phyloP scores from a whole-genome alignment of 2,113 vertebrate genomes.

The Australoheros scitulus region DNA sequence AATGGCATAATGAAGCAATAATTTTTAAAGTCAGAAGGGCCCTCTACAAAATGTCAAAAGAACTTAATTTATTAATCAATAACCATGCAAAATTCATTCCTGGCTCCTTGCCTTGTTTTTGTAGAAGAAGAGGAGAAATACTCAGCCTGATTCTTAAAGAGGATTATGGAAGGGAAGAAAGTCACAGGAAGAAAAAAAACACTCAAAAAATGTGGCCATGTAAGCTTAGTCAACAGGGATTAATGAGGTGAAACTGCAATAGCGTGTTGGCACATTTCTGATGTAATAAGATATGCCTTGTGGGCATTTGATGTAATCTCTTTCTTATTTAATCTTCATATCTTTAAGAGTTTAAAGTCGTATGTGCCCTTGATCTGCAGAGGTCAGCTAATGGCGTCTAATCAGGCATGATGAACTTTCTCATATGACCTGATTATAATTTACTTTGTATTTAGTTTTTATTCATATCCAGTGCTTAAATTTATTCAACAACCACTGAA shows the following conservation, averaged over 20 bases:
- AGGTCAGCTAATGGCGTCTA: not conserved
- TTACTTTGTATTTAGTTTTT: not conserved
- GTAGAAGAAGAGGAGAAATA: not conserved
- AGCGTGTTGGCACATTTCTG: slow-evolving; percentile 12
- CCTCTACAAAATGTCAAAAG: slow-evolving; percentile 49
- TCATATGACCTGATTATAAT: not conserved
- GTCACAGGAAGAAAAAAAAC: not conserved
- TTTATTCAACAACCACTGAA: not conserved
- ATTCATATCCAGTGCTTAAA: not conserved
- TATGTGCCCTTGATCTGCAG: not conserved
- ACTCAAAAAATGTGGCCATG: not conserved
- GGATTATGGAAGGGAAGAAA: not conserved
- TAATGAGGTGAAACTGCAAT: slow-evolving; percentile 27
- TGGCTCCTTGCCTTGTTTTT: slow-evolving; percentile 34
- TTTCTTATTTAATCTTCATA: not conserved
- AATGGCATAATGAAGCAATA: slow-evolving; percentile 49
- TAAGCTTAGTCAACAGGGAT: slow-evolving; percentile 10
- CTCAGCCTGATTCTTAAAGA: slow-evolving; percentile 11
- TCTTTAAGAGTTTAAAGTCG: not conserved
- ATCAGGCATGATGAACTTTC: not conserved
- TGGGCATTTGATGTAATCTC: not conserved
- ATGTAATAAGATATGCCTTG: not conserved
- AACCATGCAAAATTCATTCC: slow-evolving; percentile 41
- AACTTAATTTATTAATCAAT: slow-evolving; percentile 57
- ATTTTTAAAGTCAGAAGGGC: slow-evolving; percentile 40